Percentiles rank a stretch among this genome's conserved stretches.
These are phyloP conservation scores for Mareca penelope DNA, from an alignment of 2,797 vertebrate genomes.

Conservation along the genomic window DNA sequence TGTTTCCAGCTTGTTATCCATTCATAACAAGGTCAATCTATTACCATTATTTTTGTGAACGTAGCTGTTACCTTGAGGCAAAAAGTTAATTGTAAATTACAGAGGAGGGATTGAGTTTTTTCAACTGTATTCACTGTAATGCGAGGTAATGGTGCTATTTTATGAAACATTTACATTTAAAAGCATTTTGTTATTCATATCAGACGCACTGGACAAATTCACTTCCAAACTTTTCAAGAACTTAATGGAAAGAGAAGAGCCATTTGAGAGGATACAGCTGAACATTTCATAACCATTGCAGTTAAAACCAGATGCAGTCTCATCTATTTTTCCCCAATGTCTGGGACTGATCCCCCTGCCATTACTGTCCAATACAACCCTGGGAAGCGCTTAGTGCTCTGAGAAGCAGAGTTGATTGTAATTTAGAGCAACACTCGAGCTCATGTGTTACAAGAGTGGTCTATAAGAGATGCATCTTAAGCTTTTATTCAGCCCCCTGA, in stretches of 20 bases:
- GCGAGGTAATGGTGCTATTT: constrained; percentile 26
- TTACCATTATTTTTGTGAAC: constrained; percentile 76
- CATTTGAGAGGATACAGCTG: constrained; percentile 23
- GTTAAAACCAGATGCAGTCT: constrained; percentile 13
- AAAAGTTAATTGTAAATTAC: constrained; percentile 78
- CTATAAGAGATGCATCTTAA: background rate
- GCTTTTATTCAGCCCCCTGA: background rate
- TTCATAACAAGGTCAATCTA: constrained; percentile 77
- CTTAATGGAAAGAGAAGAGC: background rate
- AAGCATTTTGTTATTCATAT: constrained; percentile 7
- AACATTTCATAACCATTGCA: background rate
- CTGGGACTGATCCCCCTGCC: background rate
- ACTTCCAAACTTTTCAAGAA: constrained; percentile 46
- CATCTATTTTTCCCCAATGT: background rate
- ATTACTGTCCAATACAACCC: background rate
- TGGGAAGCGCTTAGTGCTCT: background rate
- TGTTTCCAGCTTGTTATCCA: constrained; percentile 77
- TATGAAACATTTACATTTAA: constrained; percentile 40
- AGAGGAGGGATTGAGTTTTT: constrained; percentile 41
- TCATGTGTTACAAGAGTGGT: background rate
- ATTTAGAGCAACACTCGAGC: background rate
- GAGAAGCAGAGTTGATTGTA: background rate
- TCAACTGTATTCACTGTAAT: constrained; percentile 37
- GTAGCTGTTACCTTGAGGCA: constrained; percentile 75
- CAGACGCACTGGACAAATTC: constrained; percentile 8